Conservation (phyloP, 2,113 vertebrate genomes). For the Amblyopsis rosae region DNA sequence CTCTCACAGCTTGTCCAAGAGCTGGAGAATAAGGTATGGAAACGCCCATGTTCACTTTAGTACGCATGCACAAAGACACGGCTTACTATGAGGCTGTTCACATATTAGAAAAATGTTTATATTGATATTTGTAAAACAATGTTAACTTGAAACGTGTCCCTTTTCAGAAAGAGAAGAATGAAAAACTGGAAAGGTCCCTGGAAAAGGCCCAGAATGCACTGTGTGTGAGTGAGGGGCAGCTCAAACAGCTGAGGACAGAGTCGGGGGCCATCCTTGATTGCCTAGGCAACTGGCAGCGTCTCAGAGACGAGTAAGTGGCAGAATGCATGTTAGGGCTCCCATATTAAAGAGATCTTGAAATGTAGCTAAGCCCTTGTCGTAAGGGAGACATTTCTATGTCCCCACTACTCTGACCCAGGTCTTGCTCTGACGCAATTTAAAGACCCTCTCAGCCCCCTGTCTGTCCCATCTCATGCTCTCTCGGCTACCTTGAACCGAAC, state of each 20-base stretch:
- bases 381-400: too few relatives aligned
- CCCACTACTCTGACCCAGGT: too few relatives aligned
- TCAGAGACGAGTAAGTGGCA: conserved; percentile 64
- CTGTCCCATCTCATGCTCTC: too few relatives aligned
- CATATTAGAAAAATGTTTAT: background rate
- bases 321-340: too few relatives aligned
- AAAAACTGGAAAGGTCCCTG: conserved; percentile 52
- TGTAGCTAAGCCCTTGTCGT: too few relatives aligned
- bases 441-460: too few relatives aligned
- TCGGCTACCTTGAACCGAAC: too few relatives aligned
- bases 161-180: conserved; percentile 53
- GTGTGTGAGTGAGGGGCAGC: conserved; percentile 49
- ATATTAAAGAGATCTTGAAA: too few relatives aligned
- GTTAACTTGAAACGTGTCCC: background rate
- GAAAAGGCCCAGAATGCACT: conserved; percentile 59
- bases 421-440: too few relatives aligned
- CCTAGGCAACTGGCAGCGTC: conserved; percentile 46
- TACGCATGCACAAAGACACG: background rate
- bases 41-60: background rate
- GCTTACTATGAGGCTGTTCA: background rate
- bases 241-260: conserved; percentile 51
- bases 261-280: conserved; percentile 7
- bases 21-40: conserved; percentile 58
- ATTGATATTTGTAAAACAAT: background rate
- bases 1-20: conserved; percentile 50